Conservation (phyloP, 2,888 invertebrate genomes). For the Perithous albicinctus region DNA sequence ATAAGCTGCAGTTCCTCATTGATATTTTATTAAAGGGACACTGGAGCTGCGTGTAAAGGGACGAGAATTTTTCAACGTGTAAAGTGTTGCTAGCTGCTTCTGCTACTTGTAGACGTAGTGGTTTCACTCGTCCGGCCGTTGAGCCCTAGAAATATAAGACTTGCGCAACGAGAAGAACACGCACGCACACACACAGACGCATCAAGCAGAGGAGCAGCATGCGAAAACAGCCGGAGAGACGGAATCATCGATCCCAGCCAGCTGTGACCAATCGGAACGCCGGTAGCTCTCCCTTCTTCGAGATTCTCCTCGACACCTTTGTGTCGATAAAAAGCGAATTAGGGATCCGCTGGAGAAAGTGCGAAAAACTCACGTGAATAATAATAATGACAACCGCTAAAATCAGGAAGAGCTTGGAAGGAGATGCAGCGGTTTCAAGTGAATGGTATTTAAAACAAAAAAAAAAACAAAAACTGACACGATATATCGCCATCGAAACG, state of each 20-base stretch:
- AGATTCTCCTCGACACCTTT: slow-evolving; percentile 38
- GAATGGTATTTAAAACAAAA: no score
- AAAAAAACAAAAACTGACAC: slow-evolving; percentile 21
- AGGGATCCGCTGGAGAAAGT: slow-evolving; percentile 49
- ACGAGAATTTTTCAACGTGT: slow-evolving; percentile 7
- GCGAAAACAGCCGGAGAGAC: slow-evolving; percentile 58
- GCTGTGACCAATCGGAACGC: slow-evolving; percentile 77
- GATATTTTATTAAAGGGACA: slow-evolving; percentile 27
- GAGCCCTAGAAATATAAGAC: slow-evolving; percentile 54
- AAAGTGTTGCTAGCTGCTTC: slow-evolving; percentile 40
- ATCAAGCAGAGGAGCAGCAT: slow-evolving; percentile 55
- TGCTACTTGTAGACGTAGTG: slow-evolving; percentile 14
- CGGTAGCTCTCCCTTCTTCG: slow-evolving; percentile 53
- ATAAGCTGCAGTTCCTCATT: neutral
- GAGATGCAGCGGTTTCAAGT: slow-evolving; percentile 42
- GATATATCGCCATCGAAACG: neutral
- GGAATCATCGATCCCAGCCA: slow-evolving; percentile 78
- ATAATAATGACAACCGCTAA: neutral
- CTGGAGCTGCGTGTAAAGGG: slow-evolving; percentile 8
- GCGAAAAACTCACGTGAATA: slow-evolving; percentile 16
- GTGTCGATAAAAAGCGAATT: slow-evolving; percentile 29
- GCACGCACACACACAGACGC: slow-evolving; percentile 54
- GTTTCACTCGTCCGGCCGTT: slow-evolving; percentile 59
- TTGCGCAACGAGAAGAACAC: slow-evolving; percentile 59
- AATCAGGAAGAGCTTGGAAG: slow-evolving; percentile 13